Evolutionary conservation across 2,113 vertebrate species (phyloP).

Genomic region (Aldabrachelys gigantea): DNA sequence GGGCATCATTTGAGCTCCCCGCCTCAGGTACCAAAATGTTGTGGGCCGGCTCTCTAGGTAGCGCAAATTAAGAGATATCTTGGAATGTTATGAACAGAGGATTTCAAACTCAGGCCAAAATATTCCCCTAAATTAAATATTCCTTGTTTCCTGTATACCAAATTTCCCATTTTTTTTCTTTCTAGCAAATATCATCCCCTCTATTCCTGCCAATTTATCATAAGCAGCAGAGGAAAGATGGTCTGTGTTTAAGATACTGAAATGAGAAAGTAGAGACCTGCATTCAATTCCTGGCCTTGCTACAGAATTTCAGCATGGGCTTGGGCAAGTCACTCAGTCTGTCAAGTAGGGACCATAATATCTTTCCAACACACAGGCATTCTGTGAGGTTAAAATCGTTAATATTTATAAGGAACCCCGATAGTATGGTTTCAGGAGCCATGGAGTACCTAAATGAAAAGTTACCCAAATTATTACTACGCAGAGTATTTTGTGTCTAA

Average conservation of each 20-base stretch:
- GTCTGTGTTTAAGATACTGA: background rate
- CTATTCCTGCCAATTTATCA: background rate
- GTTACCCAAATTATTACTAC: background rate
- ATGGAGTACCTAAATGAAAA: background rate
- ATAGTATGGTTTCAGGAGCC: background rate
- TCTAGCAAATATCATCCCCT: background rate
- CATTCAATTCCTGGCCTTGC: background rate
- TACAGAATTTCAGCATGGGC: background rate
- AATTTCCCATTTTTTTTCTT: background rate
- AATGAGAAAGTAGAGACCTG: background rate
- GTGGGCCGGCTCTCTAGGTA: background rate
- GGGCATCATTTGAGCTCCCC: no score
- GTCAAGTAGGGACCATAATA: background rate
- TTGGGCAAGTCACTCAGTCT: background rate
- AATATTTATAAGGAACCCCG: background rate
- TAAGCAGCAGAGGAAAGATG: background rate
- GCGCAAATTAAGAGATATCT: background rate
- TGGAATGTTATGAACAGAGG: background rate
- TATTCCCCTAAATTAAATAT: background rate
- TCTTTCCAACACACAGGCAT: background rate
- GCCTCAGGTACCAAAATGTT: no score
- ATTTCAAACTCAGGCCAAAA: background rate
- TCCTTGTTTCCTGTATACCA: background rate
- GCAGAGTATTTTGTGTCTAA: background rate
- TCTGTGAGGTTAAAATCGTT: background rate